phyloP scores from a whole-genome alignment of 2,888 invertebrate species.

The Macaria notata region DNA sequence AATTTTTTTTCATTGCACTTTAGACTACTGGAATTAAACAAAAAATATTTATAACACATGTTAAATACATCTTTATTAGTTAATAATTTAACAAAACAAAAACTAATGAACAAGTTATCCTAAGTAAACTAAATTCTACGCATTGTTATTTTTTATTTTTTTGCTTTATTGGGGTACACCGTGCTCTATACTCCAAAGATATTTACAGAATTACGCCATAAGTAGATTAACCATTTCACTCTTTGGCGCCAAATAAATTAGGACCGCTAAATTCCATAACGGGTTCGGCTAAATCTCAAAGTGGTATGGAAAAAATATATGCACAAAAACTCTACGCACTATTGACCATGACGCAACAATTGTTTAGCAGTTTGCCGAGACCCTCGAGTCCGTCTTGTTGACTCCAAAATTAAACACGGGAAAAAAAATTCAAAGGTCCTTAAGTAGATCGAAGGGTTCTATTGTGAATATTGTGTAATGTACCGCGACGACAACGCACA shows the following conservation, averaged over 20 bases:
- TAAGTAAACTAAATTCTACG: too few species aligned
- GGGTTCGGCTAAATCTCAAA: constrained; percentile 42
- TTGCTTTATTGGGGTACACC: too few species aligned
- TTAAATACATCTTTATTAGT: too few species aligned
- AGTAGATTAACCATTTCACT: constrained; percentile 50
- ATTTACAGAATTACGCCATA: constrained; percentile 7
- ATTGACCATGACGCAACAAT: constrained; percentile 81
- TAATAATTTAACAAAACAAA: too few species aligned
- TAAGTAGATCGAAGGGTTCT: constrained; percentile 73
- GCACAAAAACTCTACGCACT: constrained; percentile 67
- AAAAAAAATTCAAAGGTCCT: constrained; percentile 65
- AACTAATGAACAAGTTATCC: too few species aligned
- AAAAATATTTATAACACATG: too few species aligned
- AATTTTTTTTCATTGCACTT: too few species aligned
- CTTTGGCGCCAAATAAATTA: constrained; percentile 52
- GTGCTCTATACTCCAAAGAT: too few species aligned
- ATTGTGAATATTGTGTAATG: constrained; percentile 80
- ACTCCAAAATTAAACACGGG: constrained; percentile 63
- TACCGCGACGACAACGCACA: constrained; percentile 70
- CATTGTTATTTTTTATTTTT: too few species aligned
- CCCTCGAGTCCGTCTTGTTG: constrained; percentile 77
- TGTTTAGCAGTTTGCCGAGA: constrained; percentile 77
- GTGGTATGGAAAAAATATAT: constrained; percentile 40
- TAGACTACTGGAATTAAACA: too few species aligned
- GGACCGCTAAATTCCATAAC: constrained; percentile 55